Evolutionary conservation across 2,888 invertebrate species (phyloP).

Genomic region (Brachypterus glaber): DNA sequence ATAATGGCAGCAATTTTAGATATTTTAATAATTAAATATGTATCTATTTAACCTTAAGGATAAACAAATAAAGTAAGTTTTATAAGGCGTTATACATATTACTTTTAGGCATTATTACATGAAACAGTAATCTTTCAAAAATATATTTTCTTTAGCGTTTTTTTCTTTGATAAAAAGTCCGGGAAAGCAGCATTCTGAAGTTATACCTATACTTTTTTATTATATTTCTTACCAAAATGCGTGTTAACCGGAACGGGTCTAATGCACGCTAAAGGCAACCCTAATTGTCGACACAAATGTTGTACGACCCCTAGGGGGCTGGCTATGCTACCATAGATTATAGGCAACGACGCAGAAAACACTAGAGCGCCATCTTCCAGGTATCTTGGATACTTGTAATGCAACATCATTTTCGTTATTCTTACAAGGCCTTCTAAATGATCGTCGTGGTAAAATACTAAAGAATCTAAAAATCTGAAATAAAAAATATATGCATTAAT

Average conservation of each 20-base stretch:
- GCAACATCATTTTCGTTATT: conserved; percentile 69
- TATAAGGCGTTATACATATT: too few species aligned
- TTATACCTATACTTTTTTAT: too few species aligned
- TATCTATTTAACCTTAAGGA: too few species aligned
- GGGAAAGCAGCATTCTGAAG: too few species aligned
- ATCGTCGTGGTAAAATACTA: conserved; percentile 82
- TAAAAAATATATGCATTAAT: too few species aligned
- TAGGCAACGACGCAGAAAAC: conserved; percentile 71
- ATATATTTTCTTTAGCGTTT: too few species aligned
- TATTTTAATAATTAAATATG: too few species aligned
- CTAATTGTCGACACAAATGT: conserved; percentile 71
- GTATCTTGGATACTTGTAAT: conserved; percentile 71
- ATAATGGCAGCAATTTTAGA: too few species aligned
- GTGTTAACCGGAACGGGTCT: conserved; percentile 75
- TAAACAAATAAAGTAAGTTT: too few species aligned
- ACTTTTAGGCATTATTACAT: too few species aligned
- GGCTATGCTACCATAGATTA: conserved; percentile 74
- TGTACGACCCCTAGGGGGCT: conserved; percentile 71
- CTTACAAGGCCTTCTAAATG: conserved; percentile 77
- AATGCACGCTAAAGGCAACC: conserved; percentile 76
- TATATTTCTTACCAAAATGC: conserved; percentile 52
- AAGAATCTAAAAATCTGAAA: conserved; percentile 66
- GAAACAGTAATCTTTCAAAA: too few species aligned
- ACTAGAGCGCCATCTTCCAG: conserved; percentile 74
- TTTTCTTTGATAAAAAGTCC: too few species aligned